A percentile compares a stretch with the other conserved stretches of the same genome.
Conservation (phyloP, 2,888 invertebrate species). For the Heliconius charithonia region DNA sequence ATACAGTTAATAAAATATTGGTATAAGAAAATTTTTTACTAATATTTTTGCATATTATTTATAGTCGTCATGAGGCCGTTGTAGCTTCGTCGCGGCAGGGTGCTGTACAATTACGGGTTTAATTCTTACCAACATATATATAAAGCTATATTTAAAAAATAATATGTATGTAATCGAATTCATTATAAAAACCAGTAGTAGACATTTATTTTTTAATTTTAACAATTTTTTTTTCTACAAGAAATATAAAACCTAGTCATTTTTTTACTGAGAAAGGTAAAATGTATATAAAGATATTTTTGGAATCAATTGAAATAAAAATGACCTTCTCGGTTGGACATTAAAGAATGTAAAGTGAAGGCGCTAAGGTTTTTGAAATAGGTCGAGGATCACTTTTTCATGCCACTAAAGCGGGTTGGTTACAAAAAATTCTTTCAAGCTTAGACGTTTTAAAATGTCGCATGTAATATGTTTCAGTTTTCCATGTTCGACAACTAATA, state of each 20-base stretch:
- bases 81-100: too few relatives aligned
- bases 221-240: too few relatives aligned
- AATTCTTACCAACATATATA: too few relatives aligned
- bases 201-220: too few relatives aligned
- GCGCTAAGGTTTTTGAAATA: conserved; percentile 54
- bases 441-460: conserved; percentile 15
- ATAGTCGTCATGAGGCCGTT: too few relatives aligned
- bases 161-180: too few relatives aligned
- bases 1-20: neutral
- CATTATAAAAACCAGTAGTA: too few relatives aligned
- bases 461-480: conserved; percentile 5
- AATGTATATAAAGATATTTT: neutral
- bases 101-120: too few relatives aligned
- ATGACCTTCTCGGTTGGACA: conserved; percentile 23
- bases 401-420: conserved; percentile 34
- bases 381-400: conserved; percentile 68
- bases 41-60: too few relatives aligned
- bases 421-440: conserved; percentile 32
- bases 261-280: neutral
- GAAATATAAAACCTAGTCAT: too few relatives aligned
- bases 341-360: conserved; percentile 34
- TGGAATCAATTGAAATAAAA: conserved; percentile 2
- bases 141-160: too few relatives aligned
- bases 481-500: neutral
- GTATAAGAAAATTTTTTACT: too few relatives aligned